A percentile compares a stretch with the other conserved stretches of the same genome.
phyloP scores from a whole-genome alignment of 2,113 vertebrate genomes.

The Carassius carassius region DNA sequence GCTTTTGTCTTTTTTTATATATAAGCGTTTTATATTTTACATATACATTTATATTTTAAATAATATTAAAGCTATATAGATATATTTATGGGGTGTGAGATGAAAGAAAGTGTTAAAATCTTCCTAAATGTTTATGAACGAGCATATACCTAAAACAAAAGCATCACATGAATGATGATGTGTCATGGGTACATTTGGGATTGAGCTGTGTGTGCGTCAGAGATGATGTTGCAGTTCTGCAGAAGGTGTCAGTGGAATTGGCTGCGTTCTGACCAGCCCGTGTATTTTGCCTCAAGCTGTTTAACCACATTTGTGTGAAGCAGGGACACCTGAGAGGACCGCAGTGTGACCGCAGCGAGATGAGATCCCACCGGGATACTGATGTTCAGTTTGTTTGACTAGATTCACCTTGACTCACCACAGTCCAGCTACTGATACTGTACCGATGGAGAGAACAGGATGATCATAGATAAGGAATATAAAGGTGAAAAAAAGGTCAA shows the following conservation, averaged over 20 bases:
- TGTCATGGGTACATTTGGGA: background rate
- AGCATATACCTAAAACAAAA: background rate
- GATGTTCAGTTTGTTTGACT: slow-evolving; percentile 33
- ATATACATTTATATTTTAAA: too few species aligned
- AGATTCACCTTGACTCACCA: slow-evolving; percentile 31
- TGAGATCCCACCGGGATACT: slow-evolving; percentile 30
- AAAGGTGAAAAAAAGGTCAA: background rate
- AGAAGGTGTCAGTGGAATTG: slow-evolving; percentile 21
- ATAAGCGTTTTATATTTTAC: too few species aligned
- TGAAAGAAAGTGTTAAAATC: background rate
- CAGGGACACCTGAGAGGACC: slow-evolving; percentile 14
- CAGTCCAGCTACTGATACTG: background rate
- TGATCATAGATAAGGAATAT: background rate
- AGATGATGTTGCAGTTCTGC: slow-evolving; percentile 3
- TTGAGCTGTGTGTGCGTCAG: slow-evolving; percentile 1
- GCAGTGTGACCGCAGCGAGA: slow-evolving; percentile 18
- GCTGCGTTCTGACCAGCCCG: background rate
- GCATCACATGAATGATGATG: background rate
- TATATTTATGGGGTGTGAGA: too few species aligned
- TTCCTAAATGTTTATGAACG: background rate
- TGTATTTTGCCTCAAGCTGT: slow-evolving; percentile 9
- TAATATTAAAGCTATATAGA: too few species aligned
- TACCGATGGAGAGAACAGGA: background rate
- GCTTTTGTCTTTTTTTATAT: too few species aligned
- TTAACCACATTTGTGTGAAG: slow-evolving; percentile 30